Evolutionary conservation across 2,888 invertebrate genomes (phyloP), one percentile per base, ranked within the genome.

Genomic region (Sicus ferrugineus): DNA sequence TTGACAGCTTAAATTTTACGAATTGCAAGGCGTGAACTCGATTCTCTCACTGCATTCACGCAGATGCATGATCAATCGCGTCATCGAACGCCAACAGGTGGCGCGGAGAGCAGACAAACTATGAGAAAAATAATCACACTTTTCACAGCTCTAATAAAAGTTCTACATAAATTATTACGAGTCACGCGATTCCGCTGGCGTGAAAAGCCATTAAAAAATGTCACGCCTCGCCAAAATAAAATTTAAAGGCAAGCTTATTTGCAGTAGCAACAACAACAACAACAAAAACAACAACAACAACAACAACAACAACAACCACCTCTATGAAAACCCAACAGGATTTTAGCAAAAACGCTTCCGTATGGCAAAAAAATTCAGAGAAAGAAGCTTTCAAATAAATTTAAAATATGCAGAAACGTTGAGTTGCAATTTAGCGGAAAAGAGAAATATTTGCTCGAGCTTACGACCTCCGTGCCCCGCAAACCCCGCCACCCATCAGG

Each of bases 381-480:
- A 61, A 61, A 61, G 38, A 38, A 21, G 26, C 19, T 38, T 38
- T 61, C 34, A 61, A 61, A 61, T 61, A 38, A 31, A 34, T 61
- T 61, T 61, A 61, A 61, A 61, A 61, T 61, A 61, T 61, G 48
- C 63, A 48, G 48, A 62, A 62, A 3, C 19, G 46, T 46, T 26
- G 30, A 63, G n/a, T 48, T 63, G 28, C 48, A 30, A 48, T 63
- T 63, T 63, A 48, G 63, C 63, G 48, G 26, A 63, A 42, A n/a
- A 14, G 14, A 42, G 23, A 61, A 62, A 30, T 34, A n/a, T 19
- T 19, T n/a, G 48, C 63, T 34, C 21, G 34, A 19, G 21, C 59
- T n/a, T 34, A 61, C 34, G n/a, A 62, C 9, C 19, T 14, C 21
- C 62, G 19, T 19, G 2, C 31, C 21, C 2, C 42, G 7, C 61